Conservation (phyloP, 2,888 invertebrate species). For the Globia sparganii region DNA sequence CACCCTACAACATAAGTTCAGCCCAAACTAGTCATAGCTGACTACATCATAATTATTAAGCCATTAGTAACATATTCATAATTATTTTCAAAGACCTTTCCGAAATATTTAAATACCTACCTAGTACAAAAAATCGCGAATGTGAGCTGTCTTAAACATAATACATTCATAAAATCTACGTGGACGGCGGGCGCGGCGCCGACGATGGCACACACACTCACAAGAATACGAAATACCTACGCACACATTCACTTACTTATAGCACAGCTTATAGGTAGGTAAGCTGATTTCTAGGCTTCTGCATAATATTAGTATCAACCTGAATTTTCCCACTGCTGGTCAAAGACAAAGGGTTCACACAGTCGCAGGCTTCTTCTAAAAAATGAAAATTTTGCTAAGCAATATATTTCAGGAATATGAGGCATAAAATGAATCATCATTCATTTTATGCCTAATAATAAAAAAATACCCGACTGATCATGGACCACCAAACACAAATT, state of each 20-base stretch:
- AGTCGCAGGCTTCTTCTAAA: not conserved
- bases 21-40: not conserved
- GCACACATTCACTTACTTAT: not conserved
- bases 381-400: not conserved
- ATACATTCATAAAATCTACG: constrained; percentile 23
- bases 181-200: not conserved
- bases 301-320: not conserved
- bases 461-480: not conserved
- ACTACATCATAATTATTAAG: not conserved
- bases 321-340: not conserved
- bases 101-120: not conserved
- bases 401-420: not conserved
- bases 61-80: not conserved
- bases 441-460: too few relatives aligned
- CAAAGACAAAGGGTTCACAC: too few relatives aligned
- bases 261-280: too few relatives aligned
- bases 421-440: too few relatives aligned
- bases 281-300: not conserved
- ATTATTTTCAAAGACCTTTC: not conserved
- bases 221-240: not conserved
- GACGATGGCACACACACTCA: not conserved
- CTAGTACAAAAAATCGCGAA: not conserved
- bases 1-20: not conserved
- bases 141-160: constrained; percentile 1
- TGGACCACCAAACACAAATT: not conserved